Evolutionary conservation across 1,140 invertebrate genomes (phyloP), one percentile per base, ranked within the genome.

Genomic region (Pararge aegeria): DNA sequence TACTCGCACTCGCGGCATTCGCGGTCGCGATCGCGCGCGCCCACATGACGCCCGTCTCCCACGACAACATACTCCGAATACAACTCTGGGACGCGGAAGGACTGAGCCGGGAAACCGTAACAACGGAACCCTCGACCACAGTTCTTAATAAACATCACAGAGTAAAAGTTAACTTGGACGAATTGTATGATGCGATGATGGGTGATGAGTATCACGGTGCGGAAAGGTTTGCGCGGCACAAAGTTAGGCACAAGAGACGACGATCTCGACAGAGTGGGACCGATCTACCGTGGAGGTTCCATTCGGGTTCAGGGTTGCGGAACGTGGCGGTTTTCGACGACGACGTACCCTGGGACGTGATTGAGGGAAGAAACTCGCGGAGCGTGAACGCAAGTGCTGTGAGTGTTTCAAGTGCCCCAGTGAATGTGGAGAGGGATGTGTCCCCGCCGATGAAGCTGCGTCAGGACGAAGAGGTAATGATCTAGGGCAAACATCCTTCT

Each of bases 1-100:
- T 48, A 55, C 50, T 85, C 38, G 68, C 67, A 64, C 72, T 86
- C 69, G 73, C 72, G 57, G 65, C 74, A 60, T 56, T 85, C 72
- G 78, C 81, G 69, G 53, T 87, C 71, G 73, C 75, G 61, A 68
- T 74, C 69, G 78, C 73, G 66, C 70, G 76, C 70, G 82, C 83
- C 64, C 83, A 87, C 66, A 66, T 83, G 57, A 49, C 64, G 49
- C 62, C 68, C 40, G 59, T 80, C 59, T 87, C 86, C 38, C 84
- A 82, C 70, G 84, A 89, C 44, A 89, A 86, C 68, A 87, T 87
- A 66, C 73, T 87, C 10, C 64, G 86, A 61, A 81, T 89, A 77
- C 86, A 89, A 52, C 70, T 89, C 19, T 87, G 84, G 84, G 86
- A 89, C 63, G 83, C 75, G 20, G 86, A 87, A 63, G 86, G 86